Conservation (phyloP, 1,140 invertebrate species). For the Venturia canescens region DNA sequence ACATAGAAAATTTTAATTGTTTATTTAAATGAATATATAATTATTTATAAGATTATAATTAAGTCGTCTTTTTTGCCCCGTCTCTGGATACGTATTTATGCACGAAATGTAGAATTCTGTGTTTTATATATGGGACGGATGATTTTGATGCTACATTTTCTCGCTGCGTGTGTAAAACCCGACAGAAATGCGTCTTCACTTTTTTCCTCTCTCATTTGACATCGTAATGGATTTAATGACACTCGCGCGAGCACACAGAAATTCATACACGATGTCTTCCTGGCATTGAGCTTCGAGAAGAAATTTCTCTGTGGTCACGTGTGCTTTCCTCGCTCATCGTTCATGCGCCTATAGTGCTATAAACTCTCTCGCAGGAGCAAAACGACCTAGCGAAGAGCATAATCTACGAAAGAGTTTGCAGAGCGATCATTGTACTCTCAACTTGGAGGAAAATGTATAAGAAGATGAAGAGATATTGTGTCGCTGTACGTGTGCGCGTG, state of each 20-base stretch:
- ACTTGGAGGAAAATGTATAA: neutral
- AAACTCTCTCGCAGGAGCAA: conserved; percentile 15
- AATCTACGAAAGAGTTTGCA: conserved; percentile 10
- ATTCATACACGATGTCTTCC: neutral
- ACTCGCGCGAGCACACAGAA: neutral
- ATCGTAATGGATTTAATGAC: no score
- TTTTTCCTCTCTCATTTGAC: no score
- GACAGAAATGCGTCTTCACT: no score
- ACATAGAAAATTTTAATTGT: no score
- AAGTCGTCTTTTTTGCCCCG: no score
- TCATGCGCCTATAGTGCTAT: neutral
- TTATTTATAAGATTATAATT: no score
- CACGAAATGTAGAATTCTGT: conserved; percentile 7
- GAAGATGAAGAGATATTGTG: neutral
- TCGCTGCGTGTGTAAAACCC: no score
- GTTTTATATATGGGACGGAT: neutral
- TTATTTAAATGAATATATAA: no score
- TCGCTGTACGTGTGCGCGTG: no score
- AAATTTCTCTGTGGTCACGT: conserved; percentile 35
- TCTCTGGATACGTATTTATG: neutral
- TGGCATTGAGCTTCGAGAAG: neutral
- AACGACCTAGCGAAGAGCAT: neutral
- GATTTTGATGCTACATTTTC: no score
- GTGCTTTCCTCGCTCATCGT: neutral
- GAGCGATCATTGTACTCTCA: conserved; percentile 14